These are phyloP conservation scores for Chloebia gouldiae DNA, from an alignment of 2,113 vertebrate species.

Conservation along the genomic window DNA sequence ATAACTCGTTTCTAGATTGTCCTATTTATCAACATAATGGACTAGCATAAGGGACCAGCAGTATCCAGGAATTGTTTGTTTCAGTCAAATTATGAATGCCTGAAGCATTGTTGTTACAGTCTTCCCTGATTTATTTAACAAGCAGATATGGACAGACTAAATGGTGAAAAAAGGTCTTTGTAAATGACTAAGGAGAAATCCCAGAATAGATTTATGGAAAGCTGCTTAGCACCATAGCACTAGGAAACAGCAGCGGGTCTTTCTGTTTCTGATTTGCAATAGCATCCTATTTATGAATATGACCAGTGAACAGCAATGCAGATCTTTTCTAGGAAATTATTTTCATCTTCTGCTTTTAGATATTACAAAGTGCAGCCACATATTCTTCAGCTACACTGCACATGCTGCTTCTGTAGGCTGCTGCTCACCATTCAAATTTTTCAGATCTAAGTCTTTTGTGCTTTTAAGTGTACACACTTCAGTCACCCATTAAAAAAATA, in stretches of 20 bases:
- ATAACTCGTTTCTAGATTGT: background rate
- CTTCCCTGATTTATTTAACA: conserved; percentile 34
- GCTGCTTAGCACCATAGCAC: background rate
- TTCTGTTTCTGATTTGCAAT: background rate
- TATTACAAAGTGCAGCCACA: background rate
- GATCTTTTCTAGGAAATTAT: background rate
- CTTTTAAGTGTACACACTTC: background rate
- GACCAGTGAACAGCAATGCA: background rate
- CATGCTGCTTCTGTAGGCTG: background rate
- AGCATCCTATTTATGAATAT: background rate
- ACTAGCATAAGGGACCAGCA: background rate
- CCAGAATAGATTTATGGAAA: conserved; percentile 21
- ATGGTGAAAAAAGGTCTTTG: conserved; percentile 1
- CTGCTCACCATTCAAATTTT: background rate
- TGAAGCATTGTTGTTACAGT: background rate
- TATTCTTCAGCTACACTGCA: background rate
- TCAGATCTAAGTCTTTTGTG: background rate
- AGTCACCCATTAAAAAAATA: background rate
- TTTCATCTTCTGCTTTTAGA: background rate
- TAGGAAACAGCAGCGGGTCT: background rate
- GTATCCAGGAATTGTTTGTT: background rate
- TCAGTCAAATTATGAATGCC: conserved; percentile 3
- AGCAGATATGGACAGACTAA: background rate
- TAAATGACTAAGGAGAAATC: background rate
- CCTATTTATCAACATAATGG: conserved; percentile 3